Base-by-base conservation (phyloP, 2,888 invertebrate genomes). In the Lithosia quadra region DNA sequence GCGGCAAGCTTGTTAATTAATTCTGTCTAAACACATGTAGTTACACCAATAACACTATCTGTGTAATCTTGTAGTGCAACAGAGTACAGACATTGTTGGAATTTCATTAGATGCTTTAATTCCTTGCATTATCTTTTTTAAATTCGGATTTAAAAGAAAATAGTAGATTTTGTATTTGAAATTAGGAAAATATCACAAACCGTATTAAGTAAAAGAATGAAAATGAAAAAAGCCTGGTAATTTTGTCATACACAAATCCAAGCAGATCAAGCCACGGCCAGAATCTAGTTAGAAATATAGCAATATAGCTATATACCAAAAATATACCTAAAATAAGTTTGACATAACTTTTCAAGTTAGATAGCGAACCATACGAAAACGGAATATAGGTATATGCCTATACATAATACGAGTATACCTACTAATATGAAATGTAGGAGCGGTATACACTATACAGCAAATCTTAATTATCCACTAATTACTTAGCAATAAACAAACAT, bases 401-500 rank as follows among this genome's bases (percentile, higher is more conserved):
- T 18, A 0, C 18, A 43, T n/a, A n/a, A n/a, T n/a, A n/a, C n/a
- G n/a, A n/a, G n/a, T 49, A 49, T 43, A 5, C 8, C 49, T 49
- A 9, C 8, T n/a, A 43, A 43, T n/a, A 49, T 15, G 0, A 8
- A n/a, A 49, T n/a, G 49, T 9, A 15, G n/a, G n/a, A n/a, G n/a
- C 49, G n/a, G 18, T 18, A 24, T 24, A 56, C 11, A 56, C 7
- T 18, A 24, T 24, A 56, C 11, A 56, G 24, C 10, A 15, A 56
- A 8, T 63, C 33, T 15, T n/a, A 33, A 49, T 49, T 21, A 53
- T 63, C 43, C n/a, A 43, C 18, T 56, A 24, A 55, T 21, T 22
- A 49, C 10, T 43, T 7, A 62, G 13, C 59, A 33, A 43, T 62
- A 49, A 57, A 33, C 22, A 57, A 57, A 15, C 62, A 63, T 67